phyloP scores from a whole-genome alignment of 1,140 invertebrate genomes.

The Danaus plexippus region DNA sequence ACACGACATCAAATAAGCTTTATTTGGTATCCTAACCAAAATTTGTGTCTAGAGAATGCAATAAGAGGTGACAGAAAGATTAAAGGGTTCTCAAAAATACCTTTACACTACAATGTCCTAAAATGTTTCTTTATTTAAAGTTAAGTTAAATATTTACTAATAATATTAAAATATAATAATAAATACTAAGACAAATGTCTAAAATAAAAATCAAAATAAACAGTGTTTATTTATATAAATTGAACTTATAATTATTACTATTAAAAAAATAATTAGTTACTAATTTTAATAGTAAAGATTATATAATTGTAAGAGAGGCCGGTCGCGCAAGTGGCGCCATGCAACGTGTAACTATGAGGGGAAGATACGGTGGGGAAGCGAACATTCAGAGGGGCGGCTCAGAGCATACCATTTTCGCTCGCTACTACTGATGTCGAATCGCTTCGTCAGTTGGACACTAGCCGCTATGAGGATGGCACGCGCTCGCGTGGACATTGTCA shows the following conservation, averaged over 20 bases:
- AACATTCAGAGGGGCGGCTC: constrained; percentile 44
- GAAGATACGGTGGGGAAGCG: constrained; percentile 44
- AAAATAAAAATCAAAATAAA: neutral
- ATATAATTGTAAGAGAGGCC: constrained; percentile 64
- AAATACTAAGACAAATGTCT: neutral
- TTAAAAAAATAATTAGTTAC: constrained; percentile 12
- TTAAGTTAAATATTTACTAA: constrained; percentile 22
- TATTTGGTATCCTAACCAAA: constrained; percentile 61
- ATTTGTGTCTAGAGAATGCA: constrained; percentile 60
- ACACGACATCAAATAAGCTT: constrained; percentile 54
- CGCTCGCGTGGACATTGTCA: constrained; percentile 36
- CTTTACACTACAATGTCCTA: constrained; percentile 27
- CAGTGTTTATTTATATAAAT: constrained; percentile 1
- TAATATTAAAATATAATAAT: constrained; percentile 1
- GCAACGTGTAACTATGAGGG: constrained; percentile 64
- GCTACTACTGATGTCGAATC: constrained; percentile 35
- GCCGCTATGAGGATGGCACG: constrained; percentile 55
- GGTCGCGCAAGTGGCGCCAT: constrained; percentile 62
- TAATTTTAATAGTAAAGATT: constrained; percentile 61
- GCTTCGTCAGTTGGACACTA: constrained; percentile 53
- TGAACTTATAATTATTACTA: too few species aligned
- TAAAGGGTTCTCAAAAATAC: constrained; percentile 44
- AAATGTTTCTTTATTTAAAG: constrained; percentile 41
- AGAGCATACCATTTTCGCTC: constrained; percentile 53
- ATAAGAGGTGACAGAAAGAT: constrained; percentile 58